Evolutionary conservation across 2,113 vertebrate genomes (phyloP).

Genomic region (Lanius ludovicianus): DNA sequence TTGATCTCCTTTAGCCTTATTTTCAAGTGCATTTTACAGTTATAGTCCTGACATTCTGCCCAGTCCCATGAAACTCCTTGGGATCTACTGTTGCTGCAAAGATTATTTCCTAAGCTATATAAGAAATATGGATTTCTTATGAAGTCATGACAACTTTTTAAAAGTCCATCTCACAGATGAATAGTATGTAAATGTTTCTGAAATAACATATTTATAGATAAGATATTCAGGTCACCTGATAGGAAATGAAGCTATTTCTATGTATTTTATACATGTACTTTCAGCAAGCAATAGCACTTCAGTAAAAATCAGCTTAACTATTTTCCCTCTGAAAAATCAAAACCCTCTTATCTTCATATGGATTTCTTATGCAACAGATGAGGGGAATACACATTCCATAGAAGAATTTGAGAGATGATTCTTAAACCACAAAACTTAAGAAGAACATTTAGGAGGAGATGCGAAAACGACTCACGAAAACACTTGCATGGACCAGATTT

Average conservation of each 20-base stretch:
- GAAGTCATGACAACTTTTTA: background rate
- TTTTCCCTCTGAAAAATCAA: background rate
- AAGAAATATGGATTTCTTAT: background rate
- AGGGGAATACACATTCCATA: background rate
- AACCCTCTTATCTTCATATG: background rate
- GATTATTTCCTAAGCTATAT: background rate
- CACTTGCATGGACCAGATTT: background rate
- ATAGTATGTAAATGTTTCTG: background rate
- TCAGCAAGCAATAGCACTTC: background rate
- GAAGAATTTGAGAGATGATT: background rate
- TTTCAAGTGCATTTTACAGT: background rate
- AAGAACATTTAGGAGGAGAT: background rate
- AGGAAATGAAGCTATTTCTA: background rate
- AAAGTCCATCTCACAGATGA: background rate
- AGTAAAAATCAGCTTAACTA: background rate
- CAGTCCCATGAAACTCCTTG: background rate
- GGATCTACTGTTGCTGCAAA: background rate
- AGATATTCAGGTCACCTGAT: background rate
- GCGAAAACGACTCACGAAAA: background rate
- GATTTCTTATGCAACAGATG: background rate
- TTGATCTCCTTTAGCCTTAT: background rate
- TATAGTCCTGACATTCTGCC: background rate
- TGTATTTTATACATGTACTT: background rate
- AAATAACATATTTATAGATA: background rate
- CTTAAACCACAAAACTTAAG: conserved; percentile 5